A percentile compares a stretch with the other conserved stretches of the same genome.
Evolutionary conservation across 1,140 invertebrate species (phyloP).

Genomic region (Drosophila pachea): DNA sequence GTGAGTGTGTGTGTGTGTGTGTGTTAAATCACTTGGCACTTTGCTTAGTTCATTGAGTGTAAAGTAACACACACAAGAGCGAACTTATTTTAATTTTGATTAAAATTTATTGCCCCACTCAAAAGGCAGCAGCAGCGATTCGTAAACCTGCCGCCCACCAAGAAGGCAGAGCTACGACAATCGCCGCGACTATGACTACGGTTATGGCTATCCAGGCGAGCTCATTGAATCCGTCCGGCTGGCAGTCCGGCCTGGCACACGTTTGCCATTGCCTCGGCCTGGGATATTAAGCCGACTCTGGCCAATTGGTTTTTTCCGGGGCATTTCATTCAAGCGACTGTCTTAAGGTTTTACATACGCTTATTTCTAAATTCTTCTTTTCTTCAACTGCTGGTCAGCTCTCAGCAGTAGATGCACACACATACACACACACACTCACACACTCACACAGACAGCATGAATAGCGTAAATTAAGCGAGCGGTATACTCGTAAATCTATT

Average conservation of each 20-base stretch:
- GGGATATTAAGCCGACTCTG: constrained; percentile 67
- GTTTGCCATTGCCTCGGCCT: constrained; percentile 62
- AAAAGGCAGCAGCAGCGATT: constrained; percentile 51
- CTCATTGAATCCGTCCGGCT: constrained; percentile 32
- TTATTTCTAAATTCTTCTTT: constrained; percentile 1
- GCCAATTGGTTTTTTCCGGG: constrained; percentile 77
- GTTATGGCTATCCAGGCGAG: constrained; percentile 7
- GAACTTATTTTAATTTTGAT: constrained; percentile 74
- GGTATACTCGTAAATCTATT: constrained; percentile 72
- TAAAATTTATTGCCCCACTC: constrained; percentile 76
- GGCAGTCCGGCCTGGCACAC: constrained; percentile 16
- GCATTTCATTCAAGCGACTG: constrained; percentile 70
- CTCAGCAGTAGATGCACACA: no score
- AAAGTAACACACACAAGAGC: neutral
- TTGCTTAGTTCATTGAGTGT: constrained; percentile 59
- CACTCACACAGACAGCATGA: constrained; percentile 26
- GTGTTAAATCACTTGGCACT: constrained; percentile 34
- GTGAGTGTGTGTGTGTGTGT: constrained; percentile 6
- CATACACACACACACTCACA: neutral
- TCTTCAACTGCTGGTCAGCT: constrained; percentile 17
- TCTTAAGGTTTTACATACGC: constrained; percentile 54
- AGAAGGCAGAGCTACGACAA: constrained; percentile 21
- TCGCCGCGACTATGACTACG: constrained; percentile 1
- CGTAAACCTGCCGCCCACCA: constrained; percentile 64
- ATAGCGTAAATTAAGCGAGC: constrained; percentile 73